Base-by-base conservation (phyloP, 2,113 vertebrate species). In the Phrynosoma blainvillii region DNA sequence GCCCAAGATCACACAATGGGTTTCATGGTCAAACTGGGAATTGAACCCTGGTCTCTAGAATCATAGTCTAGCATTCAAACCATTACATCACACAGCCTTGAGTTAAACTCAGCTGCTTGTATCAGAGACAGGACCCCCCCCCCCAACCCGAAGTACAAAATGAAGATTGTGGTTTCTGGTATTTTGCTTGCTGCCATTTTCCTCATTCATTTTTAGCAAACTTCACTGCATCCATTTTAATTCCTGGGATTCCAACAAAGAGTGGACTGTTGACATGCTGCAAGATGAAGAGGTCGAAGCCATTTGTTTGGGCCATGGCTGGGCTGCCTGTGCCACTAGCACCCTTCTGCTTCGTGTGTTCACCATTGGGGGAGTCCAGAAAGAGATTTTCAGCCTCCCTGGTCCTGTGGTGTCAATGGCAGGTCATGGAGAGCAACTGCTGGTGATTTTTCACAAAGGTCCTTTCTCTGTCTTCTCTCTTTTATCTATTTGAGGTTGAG, bases 221-320 rank as follows among this genome's bases (percentile, higher is more conserved):
- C 97, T 99, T 40, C 98, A 99, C 90, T 99, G 99, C 91, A 96
- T 99, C 84, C 98, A 99, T 95, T 99, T 99, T 92, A 97, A 97
- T 23, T 99, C 98, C 0, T 99, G 99, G 98, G 99, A 99, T 94
- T 97, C 98, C 71, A 99, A 96, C 79, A 99, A 99, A 92, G 99
- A 99, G 85, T 99, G 99, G 99, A 97, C 98, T 7, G 97, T 99
- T 82, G 99, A 99, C 89, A 97, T 99, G 95, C 98, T 97, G 1
- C 92, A 92, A 70, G 97, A 96, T 59, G 99, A 99, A 92, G 98
- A 99, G 4, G 94, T 96, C 5, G 92, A 95, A 90, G 98, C 98
- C 5, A 25, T 99, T 91, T 99, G 98, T 73, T 93, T 99, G 0
- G 99, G 99, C 11, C 98, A 96, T 76, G 97, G 98, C 84, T 99